Evolutionary conservation across 2,797 vertebrate species (phyloP).

Genomic region (Jordanella pulchra): DNA sequence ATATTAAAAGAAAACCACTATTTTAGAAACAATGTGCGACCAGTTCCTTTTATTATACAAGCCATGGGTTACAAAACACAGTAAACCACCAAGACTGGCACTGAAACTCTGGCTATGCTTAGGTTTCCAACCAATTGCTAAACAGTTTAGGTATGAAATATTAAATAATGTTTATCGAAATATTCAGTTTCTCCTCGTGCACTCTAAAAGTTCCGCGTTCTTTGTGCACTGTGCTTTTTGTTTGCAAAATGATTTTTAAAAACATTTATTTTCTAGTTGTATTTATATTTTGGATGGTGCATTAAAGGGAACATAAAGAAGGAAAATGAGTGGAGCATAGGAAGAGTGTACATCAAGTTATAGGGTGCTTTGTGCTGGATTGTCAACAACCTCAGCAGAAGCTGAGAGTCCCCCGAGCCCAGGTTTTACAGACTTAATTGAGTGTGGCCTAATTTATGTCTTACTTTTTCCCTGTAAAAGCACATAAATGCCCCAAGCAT

Average conservation of each 20-base stretch:
- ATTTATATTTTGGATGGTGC: background rate
- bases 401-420: conserved; percentile 74
- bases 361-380: conserved; percentile 54
- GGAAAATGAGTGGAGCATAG: conserved; percentile 4
- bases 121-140: background rate
- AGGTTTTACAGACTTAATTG: conserved; percentile 75
- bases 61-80: background rate
- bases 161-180: background rate
- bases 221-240: background rate
- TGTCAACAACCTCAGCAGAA: conserved; percentile 69
- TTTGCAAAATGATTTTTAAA: background rate
- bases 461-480: conserved; percentile 74
- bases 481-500: conserved; percentile 73
- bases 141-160: background rate
- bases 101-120: background rate
- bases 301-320: conserved; percentile 4
- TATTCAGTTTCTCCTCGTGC: background rate
- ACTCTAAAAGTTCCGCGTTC: background rate
- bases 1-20: background rate
- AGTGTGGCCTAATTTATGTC: conserved; percentile 79
- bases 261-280: conserved; percentile 7
- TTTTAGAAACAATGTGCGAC: background rate
- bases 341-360: conserved; percentile 54
- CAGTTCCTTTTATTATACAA: background rate
- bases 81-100: background rate